phyloP scores from a whole-genome alignment of 2,888 invertebrate genomes.

The Lysandra bellargus region DNA sequence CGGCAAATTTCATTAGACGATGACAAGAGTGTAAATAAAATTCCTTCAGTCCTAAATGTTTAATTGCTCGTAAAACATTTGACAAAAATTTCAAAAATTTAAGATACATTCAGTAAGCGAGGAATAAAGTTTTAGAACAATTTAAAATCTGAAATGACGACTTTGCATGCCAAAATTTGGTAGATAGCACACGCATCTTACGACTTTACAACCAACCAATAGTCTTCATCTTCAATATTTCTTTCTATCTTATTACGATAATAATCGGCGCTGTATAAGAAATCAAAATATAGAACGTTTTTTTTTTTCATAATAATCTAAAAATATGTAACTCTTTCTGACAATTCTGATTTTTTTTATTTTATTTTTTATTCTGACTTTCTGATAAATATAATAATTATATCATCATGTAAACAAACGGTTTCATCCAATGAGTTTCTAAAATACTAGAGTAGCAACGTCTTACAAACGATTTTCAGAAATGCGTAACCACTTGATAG shows the following conservation, averaged over 20 bases:
- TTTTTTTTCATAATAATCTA: background rate
- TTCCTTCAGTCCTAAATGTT: background rate
- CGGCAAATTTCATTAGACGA: background rate
- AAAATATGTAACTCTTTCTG: background rate
- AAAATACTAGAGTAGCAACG: no score
- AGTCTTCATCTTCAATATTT: slow-evolving; percentile 1
- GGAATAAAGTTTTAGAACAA: background rate
- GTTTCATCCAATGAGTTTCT: background rate
- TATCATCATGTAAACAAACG: background rate
- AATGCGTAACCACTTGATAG: no score
- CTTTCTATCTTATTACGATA: slow-evolving; percentile 13
- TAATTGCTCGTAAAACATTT: background rate
- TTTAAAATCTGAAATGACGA: background rate
- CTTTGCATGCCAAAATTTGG: slow-evolving; percentile 7
- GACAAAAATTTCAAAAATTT: background rate
- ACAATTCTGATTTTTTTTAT: no score
- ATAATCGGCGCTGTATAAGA: background rate
- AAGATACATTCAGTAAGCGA: slow-evolving; percentile 6
- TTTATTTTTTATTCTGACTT: no score
- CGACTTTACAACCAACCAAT: background rate
- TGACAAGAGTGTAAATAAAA: background rate
- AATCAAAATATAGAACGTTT: slow-evolving; percentile 2
- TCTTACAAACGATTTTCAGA: no score
- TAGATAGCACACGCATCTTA: slow-evolving; percentile 4
- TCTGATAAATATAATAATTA: background rate